Evolutionary conservation across 1,140 invertebrate species (phyloP).

Genomic region (Arctopsyche grandis): DNA sequence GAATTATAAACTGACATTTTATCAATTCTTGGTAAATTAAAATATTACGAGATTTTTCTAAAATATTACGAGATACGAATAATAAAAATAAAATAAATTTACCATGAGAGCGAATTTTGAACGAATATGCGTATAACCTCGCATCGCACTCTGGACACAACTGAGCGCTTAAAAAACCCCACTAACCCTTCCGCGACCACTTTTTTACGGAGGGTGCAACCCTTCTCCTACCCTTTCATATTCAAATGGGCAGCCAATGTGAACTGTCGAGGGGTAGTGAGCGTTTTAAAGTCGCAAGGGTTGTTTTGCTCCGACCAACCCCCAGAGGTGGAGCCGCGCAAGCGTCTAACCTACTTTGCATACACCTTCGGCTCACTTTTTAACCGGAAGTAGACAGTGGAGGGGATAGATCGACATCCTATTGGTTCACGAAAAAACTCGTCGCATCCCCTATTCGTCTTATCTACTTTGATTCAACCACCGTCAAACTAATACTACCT

Average conservation of each 20-base stretch:
- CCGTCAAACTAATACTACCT: too few relatives aligned
- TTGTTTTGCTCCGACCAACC: slow-evolving; percentile 2
- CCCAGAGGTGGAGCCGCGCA: slow-evolving; percentile 43
- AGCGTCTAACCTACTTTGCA: slow-evolving; percentile 47
- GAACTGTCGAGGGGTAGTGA: slow-evolving; percentile 1
- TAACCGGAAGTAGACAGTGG: neutral
- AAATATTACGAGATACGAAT: too few relatives aligned
- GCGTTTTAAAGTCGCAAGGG: slow-evolving; percentile 38
- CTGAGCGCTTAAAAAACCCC: slow-evolving; percentile 24
- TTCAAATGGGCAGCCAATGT: slow-evolving; percentile 51
- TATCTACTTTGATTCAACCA: too few relatives aligned
- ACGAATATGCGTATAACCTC: neutral
- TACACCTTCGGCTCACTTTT: slow-evolving; percentile 42
- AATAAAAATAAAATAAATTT: too few relatives aligned
- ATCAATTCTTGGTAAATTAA: too few relatives aligned
- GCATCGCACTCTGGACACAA: neutral
- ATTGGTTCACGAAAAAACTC: neutral
- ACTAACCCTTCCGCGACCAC: neutral
- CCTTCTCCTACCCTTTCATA: slow-evolving; percentile 29
- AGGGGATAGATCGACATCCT: neutral
- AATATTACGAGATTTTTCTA: too few relatives aligned
- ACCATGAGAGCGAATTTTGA: neutral
- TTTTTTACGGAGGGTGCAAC: slow-evolving; percentile 25
- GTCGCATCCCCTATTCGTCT: too few relatives aligned
- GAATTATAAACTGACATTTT: too few relatives aligned